Conservation (phyloP, 2,888 invertebrate species). For the Plebejus melissa region DNA sequence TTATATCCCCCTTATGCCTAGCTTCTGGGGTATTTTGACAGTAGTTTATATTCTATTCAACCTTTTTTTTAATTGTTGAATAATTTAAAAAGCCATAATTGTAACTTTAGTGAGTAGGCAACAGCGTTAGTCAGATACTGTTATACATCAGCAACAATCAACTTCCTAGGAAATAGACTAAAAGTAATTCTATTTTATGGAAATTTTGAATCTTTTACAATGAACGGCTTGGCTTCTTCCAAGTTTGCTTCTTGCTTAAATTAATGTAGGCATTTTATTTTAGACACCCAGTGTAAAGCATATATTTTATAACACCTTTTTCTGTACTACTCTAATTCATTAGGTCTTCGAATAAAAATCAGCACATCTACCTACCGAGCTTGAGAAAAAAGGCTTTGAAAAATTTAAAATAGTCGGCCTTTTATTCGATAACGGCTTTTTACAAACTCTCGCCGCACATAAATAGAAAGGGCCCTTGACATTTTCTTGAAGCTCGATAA, state of each 20-base stretch:
- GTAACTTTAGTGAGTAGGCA: too few relatives aligned
- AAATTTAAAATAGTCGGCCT: constrained; percentile 24
- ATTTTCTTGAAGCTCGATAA: constrained; percentile 28
- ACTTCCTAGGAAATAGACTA: too few relatives aligned
- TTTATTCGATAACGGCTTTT: constrained; percentile 12
- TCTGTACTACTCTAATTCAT: not conserved
- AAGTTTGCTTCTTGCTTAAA: too few relatives aligned
- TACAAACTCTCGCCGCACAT: constrained; percentile 3
- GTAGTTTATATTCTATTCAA: too few relatives aligned
- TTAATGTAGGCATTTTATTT: too few relatives aligned
- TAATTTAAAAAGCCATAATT: too few relatives aligned
- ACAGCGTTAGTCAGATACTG: not conserved
- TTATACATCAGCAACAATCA: not conserved
- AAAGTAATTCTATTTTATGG: not conserved
- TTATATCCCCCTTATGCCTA: too few relatives aligned
- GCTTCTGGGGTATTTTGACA: too few relatives aligned
- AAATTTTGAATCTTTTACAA: not conserved
- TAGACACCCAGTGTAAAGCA: not conserved
- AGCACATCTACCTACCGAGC: not conserved
- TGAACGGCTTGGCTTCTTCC: too few relatives aligned
- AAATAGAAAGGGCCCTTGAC: constrained; percentile 27
- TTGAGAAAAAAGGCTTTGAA: not conserved
- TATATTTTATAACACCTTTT: not conserved
- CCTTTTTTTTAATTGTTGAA: too few relatives aligned
- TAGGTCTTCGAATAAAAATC: not conserved